Conservation (phyloP, 2,888 invertebrate genomes). For the Stenurella melanura region DNA sequence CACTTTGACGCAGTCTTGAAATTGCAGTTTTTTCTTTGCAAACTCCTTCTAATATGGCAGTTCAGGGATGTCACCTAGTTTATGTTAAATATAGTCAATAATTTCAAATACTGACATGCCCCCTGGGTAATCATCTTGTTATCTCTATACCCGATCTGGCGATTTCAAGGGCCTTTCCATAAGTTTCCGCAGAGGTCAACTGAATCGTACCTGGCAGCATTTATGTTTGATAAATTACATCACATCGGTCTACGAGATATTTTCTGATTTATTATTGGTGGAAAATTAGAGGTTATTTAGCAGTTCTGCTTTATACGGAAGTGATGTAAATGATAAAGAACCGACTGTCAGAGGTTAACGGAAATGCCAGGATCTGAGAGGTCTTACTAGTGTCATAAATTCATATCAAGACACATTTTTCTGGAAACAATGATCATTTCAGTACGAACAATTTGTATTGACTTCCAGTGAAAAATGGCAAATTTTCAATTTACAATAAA, state of each 20-base stretch:
- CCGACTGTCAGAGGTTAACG: too few species aligned
- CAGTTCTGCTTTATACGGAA: too few species aligned
- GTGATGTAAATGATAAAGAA: too few species aligned
- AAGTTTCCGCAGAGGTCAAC: constrained; percentile 17
- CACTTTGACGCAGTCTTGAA: neutral
- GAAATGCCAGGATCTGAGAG: too few species aligned
- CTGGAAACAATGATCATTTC: too few species aligned
- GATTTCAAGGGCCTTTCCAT: neutral
- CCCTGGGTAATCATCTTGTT: neutral
- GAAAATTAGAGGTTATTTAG: neutral
- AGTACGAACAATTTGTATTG: too few species aligned
- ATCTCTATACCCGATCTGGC: neutral
- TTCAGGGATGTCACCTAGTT: neutral
- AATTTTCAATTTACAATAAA: too few species aligned
- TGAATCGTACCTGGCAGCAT: neutral
- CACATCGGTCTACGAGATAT: neutral
- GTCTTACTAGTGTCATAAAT: too few species aligned
- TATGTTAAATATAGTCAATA: neutral
- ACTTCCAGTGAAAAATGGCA: too few species aligned
- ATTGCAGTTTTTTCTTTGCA: neutral
- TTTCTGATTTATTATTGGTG: neutral
- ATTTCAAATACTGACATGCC: neutral
- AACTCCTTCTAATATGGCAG: neutral
- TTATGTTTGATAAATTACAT: neutral
- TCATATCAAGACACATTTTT: too few species aligned